A percentile compares a stretch with the other conserved stretches of the same genome.
phyloP scores from a whole-genome alignment of 2,888 invertebrate species.

The Lutraria lutraria region DNA sequence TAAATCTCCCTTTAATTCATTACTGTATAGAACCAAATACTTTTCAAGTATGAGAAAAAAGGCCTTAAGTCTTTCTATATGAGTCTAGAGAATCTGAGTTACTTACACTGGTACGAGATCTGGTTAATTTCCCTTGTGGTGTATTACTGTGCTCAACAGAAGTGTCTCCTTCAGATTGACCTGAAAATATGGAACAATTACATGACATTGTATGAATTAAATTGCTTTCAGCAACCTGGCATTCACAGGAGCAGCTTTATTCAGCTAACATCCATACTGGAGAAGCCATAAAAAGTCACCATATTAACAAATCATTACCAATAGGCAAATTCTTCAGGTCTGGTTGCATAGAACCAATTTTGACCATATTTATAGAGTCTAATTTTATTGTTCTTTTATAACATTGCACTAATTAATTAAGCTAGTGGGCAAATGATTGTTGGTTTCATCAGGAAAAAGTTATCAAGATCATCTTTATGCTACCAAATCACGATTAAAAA shows the following conservation, averaged over 20 bases:
- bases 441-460: no score
- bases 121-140: constrained; percentile 51
- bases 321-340: neutral
- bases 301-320: neutral
- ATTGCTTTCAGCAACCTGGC: neutral
- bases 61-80: no score
- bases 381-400: no score
- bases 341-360: neutral
- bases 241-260: neutral
- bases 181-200: constrained; percentile 47
- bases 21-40: no score
- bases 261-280: neutral
- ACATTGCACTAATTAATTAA: no score
- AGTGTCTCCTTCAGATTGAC: constrained; percentile 65
- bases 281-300: neutral
- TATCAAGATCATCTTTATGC: no score
- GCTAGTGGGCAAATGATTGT: no score
- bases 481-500: no score
- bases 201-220: neutral
- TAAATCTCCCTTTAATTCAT: no score
- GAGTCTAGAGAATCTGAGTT: no score
- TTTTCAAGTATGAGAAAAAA: no score
- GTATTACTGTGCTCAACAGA: constrained; percentile 48
- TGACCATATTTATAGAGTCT: no score
- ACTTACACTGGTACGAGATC: constrained; percentile 66